phyloP scores from a whole-genome alignment of 2,113 vertebrate species.

The Ancistrus triradiatus region DNA sequence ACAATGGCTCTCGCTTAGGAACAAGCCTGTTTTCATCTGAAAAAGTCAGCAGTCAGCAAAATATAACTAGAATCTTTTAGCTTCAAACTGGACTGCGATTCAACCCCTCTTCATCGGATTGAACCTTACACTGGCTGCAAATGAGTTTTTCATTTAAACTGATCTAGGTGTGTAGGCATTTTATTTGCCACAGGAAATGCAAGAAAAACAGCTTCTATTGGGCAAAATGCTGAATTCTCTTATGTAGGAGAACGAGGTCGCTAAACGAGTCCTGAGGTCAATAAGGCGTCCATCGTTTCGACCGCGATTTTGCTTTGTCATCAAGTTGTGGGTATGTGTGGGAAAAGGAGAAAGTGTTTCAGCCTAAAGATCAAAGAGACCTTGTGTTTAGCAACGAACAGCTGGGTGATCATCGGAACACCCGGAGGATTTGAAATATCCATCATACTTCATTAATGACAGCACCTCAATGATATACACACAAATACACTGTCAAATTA shows the following conservation, averaged over 20 bases:
- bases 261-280: background rate
- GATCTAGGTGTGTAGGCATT: conserved; percentile 19
- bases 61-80: conserved; percentile 35
- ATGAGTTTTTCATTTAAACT: conserved; percentile 35
- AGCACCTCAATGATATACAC: conserved; percentile 48
- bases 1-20: conserved; percentile 34
- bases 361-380: conserved; percentile 28
- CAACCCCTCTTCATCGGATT: conserved; percentile 13
- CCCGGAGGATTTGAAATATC: conserved; percentile 49
- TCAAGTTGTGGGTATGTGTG: conserved; percentile 2
- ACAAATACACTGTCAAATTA: conserved; percentile 50
- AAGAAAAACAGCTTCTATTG: conserved; percentile 9
- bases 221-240: conserved; percentile 4
- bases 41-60: conserved; percentile 40
- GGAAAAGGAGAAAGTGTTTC: background rate
- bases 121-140: conserved; percentile 17
- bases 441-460: conserved; percentile 67
- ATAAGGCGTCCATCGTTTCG: background rate
- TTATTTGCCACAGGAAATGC: conserved; percentile 30
- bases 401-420: conserved; percentile 40
- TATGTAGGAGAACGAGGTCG: too few relatives aligned
- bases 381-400: conserved; percentile 47
- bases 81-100: conserved; percentile 18
- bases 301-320: background rate
- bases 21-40: conserved; percentile 26